Base-by-base conservation (phyloP, 37 sponge, comb jelly and placozoan species). In the Mnemiopsis leidyi region DNA sequence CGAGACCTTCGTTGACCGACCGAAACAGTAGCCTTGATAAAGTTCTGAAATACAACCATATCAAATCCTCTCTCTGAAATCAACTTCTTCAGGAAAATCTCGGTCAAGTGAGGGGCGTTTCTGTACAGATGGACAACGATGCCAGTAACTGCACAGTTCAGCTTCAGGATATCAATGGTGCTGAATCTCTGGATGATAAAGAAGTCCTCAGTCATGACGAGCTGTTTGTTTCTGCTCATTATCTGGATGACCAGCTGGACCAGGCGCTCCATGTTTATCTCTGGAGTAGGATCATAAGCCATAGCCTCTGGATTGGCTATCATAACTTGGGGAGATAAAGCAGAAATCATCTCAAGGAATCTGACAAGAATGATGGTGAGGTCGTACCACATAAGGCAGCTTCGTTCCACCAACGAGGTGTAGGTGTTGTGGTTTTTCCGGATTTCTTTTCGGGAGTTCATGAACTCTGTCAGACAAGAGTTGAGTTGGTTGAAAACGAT, bases 221-320 rank as follows among this genome's bases (percentile, higher is more conserved):
- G 82, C 37, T 36, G 82, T 37, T 82, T 82, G 82, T 82, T 82
- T 37, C 82, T 32, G 38, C 30, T 82, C 82, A 82, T 82, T 16
- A 82, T 82, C 36, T 82, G 82, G 82, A 82, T 82, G 9, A 82
- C 82, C 32, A 82, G 82, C 30, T 82, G 82, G 23, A 82, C 82
- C 36, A 82, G 36, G 0, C 82, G 82, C 82, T 82, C 82, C 82
- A 82, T 82, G 38, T 82, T 82, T 32, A 82, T 82, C 36, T 82
- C 82, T 23, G 82, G 29, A 82, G 82, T 82, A 2, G 82, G 31
- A 82, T 82, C 82, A 82, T 82, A 82, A 23, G 38, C 38, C 82
- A 82, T 82, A 7, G 82, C 2, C 37, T 82, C 82, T 1, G 82
- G 82, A 30, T 82, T 82, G 9, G 82, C 82, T 3, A 82, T 82